A percentile compares a stretch with the other conserved stretches of the same genome.
Evolutionary conservation across 2,113 vertebrate genomes (phyloP).

Genomic region (Otus sunia): DNA sequence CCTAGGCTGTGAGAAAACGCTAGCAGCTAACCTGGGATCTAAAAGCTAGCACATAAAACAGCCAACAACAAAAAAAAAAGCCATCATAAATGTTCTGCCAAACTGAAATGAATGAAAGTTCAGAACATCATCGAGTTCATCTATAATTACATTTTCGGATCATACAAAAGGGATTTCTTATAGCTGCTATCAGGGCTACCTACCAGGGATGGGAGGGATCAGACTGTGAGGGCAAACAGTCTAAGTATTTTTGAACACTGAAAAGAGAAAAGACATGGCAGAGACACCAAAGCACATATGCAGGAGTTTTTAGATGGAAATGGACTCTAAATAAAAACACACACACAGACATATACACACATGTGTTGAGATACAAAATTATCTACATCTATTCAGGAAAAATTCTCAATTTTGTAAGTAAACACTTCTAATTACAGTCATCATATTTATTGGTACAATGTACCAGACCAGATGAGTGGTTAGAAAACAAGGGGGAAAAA

Average conservation of each 20-base stretch:
- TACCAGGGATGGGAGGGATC: not conserved
- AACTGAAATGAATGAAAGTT: not conserved
- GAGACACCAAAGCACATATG: not conserved
- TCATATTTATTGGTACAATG: not conserved
- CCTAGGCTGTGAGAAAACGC: not conserved
- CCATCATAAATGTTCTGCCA: not conserved
- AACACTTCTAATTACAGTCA: not conserved
- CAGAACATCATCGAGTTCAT: not conserved
- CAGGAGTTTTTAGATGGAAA: not conserved
- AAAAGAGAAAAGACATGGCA: slow-evolving; percentile 10
- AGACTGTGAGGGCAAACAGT: not conserved
- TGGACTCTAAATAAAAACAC: not conserved
- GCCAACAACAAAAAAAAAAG: not conserved
- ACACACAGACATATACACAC: not conserved
- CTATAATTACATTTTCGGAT: not conserved
- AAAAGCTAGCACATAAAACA: not conserved
- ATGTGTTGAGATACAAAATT: not conserved
- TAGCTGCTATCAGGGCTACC: not conserved
- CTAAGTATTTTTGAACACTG: not conserved
- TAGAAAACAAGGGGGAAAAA: not conserved
- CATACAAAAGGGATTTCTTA: not conserved
- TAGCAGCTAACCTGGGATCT: not conserved
- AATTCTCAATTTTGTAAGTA: not conserved
- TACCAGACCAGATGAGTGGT: not conserved
- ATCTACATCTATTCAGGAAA: not conserved